Evolutionary conservation across 2,888 invertebrate species (phyloP), one percentile per base, ranked within the genome.

Genomic region (Escarpia spicata): DNA sequence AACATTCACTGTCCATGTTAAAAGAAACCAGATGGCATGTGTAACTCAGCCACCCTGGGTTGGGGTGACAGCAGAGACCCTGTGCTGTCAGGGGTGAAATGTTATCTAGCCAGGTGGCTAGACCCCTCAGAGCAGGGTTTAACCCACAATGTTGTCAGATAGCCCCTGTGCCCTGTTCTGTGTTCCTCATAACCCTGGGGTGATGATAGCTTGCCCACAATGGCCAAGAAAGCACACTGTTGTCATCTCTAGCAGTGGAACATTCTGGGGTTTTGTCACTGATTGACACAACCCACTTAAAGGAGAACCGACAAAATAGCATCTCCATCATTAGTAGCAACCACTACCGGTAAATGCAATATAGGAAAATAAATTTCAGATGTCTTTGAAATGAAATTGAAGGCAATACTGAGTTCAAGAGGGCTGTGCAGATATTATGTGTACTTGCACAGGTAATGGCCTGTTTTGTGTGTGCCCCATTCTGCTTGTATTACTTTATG

Each of bases 81-180:
- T 19, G 75, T 75, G 75, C 75, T 75, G 75, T 75, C 75, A 75
- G 75, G 75, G 75, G 75, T 75, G 75, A 75, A 75, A 75, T 75
- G 75, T 75, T 75, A 75, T 75, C 75, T 75, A 6, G 75, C 75
- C 75, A 75, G 75, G 75, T 75, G 75, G 75, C 75, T 26, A 15
- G 26, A 75, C 19, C 19, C 60, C 75, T 75, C 75, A 75, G 75
- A 26, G 26, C 75, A 75, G 75, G 75, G 75, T 75, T 19, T 6
- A 75, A 15, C 75, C 75, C 19, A 19, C 75, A 75, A 75, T 75
- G 75, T 75, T 6, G 26, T 26, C n/a, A 75, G 75, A 75, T 75
- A 75, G 75, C 75, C n/a, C 75, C 75, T 75, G 26, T 75, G n/a
- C 75, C 75, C n/a, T 75, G 75, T n/a, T 75, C 75, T 75, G 3